These are phyloP conservation scores for Sceliomorpha sp. DNA, from an alignment of 2,888 invertebrate genomes.

Conservation along the genomic window DNA sequence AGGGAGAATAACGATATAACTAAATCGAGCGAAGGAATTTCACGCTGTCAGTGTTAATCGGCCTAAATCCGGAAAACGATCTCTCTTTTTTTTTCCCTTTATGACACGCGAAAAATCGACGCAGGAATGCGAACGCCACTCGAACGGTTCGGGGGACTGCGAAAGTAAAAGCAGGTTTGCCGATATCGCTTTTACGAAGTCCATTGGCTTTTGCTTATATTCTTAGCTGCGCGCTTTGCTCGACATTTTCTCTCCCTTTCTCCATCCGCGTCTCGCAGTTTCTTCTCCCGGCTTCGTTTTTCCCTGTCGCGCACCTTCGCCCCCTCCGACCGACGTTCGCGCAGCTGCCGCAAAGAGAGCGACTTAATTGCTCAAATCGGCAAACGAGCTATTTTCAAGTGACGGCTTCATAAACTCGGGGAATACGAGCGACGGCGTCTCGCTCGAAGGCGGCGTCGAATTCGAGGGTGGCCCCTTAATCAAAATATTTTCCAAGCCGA, in stretches of 20 bases:
- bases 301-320: constrained; percentile 52
- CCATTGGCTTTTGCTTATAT: constrained; percentile 66
- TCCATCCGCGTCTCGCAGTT: constrained; percentile 37
- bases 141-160: constrained; percentile 54
- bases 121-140: constrained; percentile 50
- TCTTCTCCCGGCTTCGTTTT: constrained; percentile 46
- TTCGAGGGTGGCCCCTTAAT: constrained; percentile 29
- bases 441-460: too few species aligned
- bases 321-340: constrained; percentile 18
- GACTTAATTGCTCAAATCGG: constrained; percentile 64
- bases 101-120: constrained; percentile 41
- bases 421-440: background rate
- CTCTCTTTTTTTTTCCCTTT: constrained; percentile 25
- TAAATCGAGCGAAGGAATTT: too few species aligned
- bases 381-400: constrained; percentile 64
- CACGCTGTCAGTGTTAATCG: constrained; percentile 6
- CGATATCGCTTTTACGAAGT: constrained; percentile 57
- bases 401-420: constrained; percentile 32
- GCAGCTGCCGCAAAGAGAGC: constrained; percentile 60
- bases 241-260: constrained; percentile 65
- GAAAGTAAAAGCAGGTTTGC: constrained; percentile 65
- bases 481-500: constrained; percentile 4
- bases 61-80: constrained; percentile 22
- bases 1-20: too few species aligned
- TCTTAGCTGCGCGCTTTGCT: constrained; percentile 67